Conservation (phyloP, 1,140 invertebrate genomes). For the Musca vetustissima region DNA sequence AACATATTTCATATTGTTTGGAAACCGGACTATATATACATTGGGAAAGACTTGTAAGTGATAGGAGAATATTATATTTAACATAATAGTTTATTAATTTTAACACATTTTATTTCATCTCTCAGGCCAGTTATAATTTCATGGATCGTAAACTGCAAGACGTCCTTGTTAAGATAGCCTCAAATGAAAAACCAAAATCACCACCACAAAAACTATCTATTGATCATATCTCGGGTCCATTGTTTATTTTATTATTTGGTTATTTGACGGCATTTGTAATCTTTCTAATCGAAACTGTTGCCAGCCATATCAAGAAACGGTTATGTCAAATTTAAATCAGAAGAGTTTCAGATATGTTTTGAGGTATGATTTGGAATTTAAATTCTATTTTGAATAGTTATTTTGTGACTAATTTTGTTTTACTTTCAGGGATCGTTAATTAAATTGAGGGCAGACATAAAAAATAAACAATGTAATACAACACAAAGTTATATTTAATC, state of each 20-base stretch:
- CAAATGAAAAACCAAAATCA: conserved; percentile 36
- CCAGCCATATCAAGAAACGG: neutral
- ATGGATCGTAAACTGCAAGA: conserved; percentile 44
- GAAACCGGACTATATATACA: conserved; percentile 43
- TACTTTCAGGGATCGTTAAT: too few relatives aligned
- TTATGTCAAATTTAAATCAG: too few relatives aligned
- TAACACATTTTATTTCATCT: neutral
- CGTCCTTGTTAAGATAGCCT: conserved; percentile 39
- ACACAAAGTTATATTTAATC: too few relatives aligned
- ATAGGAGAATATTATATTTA: neutral
- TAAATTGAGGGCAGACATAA: too few relatives aligned
- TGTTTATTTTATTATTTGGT: conserved; percentile 47
- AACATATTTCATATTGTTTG: conserved; percentile 41
- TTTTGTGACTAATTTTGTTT: too few relatives aligned
- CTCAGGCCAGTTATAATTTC: conserved; percentile 38
- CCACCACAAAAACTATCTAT: conserved; percentile 40
- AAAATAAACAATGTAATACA: too few relatives aligned
- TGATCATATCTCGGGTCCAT: conserved; percentile 42
- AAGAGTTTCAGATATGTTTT: neutral
- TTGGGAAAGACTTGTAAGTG: conserved; percentile 39
- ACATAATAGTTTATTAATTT: neutral
- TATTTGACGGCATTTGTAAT: conserved; percentile 21
- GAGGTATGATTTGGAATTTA: too few relatives aligned
- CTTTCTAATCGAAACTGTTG: conserved; percentile 23
- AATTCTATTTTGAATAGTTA: too few relatives aligned